Evolutionary conservation across 1,140 invertebrate species (phyloP), one percentile per base, ranked within the genome.

Genomic region (Lucilia sericata): DNA sequence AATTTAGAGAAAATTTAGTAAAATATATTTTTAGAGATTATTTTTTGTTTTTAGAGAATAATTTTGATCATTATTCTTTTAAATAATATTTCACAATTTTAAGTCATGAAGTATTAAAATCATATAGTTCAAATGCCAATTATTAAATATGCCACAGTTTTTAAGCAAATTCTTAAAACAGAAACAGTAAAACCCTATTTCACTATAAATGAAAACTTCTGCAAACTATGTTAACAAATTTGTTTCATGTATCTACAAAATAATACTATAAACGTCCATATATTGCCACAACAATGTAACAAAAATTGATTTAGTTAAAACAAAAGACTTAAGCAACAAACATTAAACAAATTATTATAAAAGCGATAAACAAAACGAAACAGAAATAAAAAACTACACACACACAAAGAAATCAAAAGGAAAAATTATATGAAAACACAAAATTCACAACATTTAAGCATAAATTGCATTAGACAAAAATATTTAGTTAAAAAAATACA

Each of bases 291-390:
- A 70, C 65, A 70, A 19, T 70, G 65, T 70, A 12, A 5, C 5
- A 21, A 19, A 70, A 21, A 70, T 70, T 70, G 21, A 21, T 21
- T 21, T 21, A 70, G 10, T 8, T 70, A 47, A 81, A 75, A 82
- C 84, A 75, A 84, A 75, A 82, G 83, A 82, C 21, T 84, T 36
- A 84, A 82, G 42, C 42, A 14, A 65, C 65, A 84, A 82, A 84
- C 78, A 55, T 75, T 70, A 70, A 70, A 70, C 65, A 21, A 70
- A 70, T 70, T 70, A 70, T 70, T 21, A 70, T 70, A 70, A 60
- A 60, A 70, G 7, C 65, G n/a, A 70, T 70, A 70, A 12, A 70
- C 65, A 70, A 19, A 30, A 30, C 25, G 25, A 30, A 30, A 30
- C 1, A 30, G 3, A 30, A 2, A 30, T 30, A 30, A 30, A 30